Evolutionary conservation across 2,888 invertebrate genomes (phyloP).

Genomic region (Ischnura elegans): DNA sequence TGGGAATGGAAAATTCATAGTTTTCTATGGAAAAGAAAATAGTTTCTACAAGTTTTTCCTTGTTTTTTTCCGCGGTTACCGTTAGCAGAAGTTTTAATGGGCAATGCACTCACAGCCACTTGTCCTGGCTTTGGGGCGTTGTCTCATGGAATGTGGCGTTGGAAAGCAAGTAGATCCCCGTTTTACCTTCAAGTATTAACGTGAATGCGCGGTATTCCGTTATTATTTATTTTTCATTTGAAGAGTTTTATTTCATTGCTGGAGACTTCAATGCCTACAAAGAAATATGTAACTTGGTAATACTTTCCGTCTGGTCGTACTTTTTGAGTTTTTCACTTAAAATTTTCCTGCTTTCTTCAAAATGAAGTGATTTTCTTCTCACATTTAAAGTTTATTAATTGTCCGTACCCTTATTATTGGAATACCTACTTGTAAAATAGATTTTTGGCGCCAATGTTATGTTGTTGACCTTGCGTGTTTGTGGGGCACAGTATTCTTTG

Average conservation of each 20-base stretch:
- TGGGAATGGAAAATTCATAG: neutral
- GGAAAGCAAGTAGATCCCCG: neutral
- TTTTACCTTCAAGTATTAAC: too few species aligned
- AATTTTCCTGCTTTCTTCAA: too few species aligned
- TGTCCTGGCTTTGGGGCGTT: constrained; percentile 58
- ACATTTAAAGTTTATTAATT: neutral
- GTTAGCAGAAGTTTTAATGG: neutral
- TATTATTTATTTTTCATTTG: too few species aligned
- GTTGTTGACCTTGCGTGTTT: neutral
- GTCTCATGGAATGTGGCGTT: constrained; percentile 19
- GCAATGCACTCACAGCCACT: neutral
- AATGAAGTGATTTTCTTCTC: too few species aligned
- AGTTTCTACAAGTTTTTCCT: neutral
- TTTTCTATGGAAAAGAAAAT: neutral
- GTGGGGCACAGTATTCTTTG: neutral
- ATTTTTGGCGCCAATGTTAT: neutral
- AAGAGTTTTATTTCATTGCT: neutral
- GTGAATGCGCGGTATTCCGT: too few species aligned
- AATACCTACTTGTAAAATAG: too few species aligned
- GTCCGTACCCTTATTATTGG: neutral
- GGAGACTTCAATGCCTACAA: constrained; percentile 54
- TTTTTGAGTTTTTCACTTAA: neutral
- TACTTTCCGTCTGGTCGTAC: neutral
- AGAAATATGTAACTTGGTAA: neutral
- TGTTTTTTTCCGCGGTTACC: neutral